phyloP scores from a whole-genome alignment of 2,113 vertebrate species.

The Panthera uncia region DNA sequence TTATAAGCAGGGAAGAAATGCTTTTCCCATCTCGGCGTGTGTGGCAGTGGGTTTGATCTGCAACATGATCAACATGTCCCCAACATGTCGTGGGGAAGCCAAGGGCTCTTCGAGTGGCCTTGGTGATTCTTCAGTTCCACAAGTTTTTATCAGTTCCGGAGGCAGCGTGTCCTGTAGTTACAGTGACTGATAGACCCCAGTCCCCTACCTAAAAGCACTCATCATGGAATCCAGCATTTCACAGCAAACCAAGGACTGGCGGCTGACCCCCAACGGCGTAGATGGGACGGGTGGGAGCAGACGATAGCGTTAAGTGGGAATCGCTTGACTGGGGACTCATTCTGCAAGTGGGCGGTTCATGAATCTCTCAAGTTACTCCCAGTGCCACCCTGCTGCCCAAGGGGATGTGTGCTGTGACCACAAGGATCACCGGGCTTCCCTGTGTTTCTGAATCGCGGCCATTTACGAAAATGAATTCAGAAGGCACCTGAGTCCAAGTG shows the following conservation, averaged over 20 bases:
- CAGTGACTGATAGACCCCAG: fast-evolving
- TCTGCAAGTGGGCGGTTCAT: fast-evolving
- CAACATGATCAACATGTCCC: fast-evolving
- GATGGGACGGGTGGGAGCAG: background rate
- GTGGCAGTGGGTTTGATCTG: background rate
- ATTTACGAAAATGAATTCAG: background rate
- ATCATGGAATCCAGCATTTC: fast-evolving
- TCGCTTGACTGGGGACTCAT: fast-evolving
- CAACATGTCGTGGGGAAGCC: background rate
- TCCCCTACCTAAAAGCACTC: fast-evolving
- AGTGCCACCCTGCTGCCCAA: fast-evolving
- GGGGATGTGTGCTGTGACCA: fast-evolving
- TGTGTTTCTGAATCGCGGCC: background rate
- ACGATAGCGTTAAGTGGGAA: background rate
- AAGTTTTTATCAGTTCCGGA: fast-evolving
- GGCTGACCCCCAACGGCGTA: fast-evolving
- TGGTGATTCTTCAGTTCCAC: background rate
- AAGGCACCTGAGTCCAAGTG: background rate
- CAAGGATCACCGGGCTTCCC: background rate
- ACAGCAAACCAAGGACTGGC: background rate
- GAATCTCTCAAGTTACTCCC: fast-evolving
- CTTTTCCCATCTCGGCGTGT: background rate
- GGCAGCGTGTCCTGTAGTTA: fast-evolving
- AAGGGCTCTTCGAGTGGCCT: background rate
- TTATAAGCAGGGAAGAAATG: background rate